Base-by-base conservation (phyloP, 2,797 vertebrate species). In the Sciurus vulgaris region DNA sequence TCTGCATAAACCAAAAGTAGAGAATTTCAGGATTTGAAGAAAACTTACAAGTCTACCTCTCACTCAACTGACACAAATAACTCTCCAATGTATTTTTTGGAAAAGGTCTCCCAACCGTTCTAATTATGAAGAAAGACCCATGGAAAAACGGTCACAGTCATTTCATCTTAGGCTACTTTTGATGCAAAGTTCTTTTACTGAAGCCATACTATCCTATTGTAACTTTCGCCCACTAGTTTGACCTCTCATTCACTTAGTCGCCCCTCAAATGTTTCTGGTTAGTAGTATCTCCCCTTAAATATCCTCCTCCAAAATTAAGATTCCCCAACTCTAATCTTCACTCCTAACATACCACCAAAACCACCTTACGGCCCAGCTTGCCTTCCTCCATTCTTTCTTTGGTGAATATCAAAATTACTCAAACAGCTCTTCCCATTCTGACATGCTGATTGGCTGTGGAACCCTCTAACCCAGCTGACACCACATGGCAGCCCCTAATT, bases 1-100 rank as follows among this genome's bases (percentile, higher is more conserved):
- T 73, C 26, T 13, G n/a, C 28, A 93, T 44, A 78, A 89, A 93
- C 12, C 86, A 79, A 95, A 96, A 82, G 86, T 44, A 77, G 49
- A 89, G 22, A 63, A 56, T 86, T 84, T 84, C 65, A 84, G 38
- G 30, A 93, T 86, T 24, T 69, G 20, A 90, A 78, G 49, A 90
- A 91, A 79, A 7, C 17, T 81, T 69, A 59, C 7, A 86, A 85
- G 44, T 61, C 77, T 95, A 87, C 17, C 79, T 78, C 51, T 95
- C 86, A 83, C 67, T 41, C 86, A 93, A 86, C 63, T 72, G 73
- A 69, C 54, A 84, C 56, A 92, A 77, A 35, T 70, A 56, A 10
- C 41, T 93, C 65, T 65, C 59, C 65, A 67, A 73, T 12, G 67
- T 1, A 56, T 26, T 94, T 67, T 38, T 33, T 96, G 74, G 12